Evolutionary conservation across 2,113 vertebrate species (phyloP), one percentile per base, ranked within the genome.

Genomic region (Falcunculus frontatus): DNA sequence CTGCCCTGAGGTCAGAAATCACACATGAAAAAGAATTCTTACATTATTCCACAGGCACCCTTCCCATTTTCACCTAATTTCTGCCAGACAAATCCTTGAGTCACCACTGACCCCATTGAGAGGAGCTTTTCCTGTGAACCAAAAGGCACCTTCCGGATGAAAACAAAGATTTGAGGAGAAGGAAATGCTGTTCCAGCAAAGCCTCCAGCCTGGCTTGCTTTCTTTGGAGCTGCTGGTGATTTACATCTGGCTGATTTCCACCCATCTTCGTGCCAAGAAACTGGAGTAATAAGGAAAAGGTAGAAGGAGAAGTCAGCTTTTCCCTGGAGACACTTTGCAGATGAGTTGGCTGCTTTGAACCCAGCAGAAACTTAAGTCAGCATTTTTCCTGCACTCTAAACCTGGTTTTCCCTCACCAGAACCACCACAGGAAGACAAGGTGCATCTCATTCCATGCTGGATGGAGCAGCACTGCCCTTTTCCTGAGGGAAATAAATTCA

Each of bases 141-240:
- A 22, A 33, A 50, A 83, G 20, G 6, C 12, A 35, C 30, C 25
- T 82, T 4, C 0, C 0, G 3, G 44, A 46, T 18, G 18, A 2
- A 0, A 30, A 2, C 4, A 2, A 39, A 62, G 32, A 6, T 81
- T 16, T 21, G 5, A 44, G 68, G 59, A 90, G 68, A 47, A 76
- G 57, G 32, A 92, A 42, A 32, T 30, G 53, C 63, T 59, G 78
- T 3, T 47, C 56, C 69, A 88, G 91, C 57, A n/a, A 68, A 37
- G 18, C 35, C 49, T 77, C 35, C 49, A 14, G 32, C 9, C 69
- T 68, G 83, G 19, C 33, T 53, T 30, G 35, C 35, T 25, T 59
- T 5, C 83, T 77, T 32, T 37, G 64, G 74, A 90, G 87, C 69
- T 85, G 46, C 18, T 37, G 65, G 42, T n/a, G 70, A 84, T 87